phyloP scores from a whole-genome alignment of 2,797 vertebrate species.

The Liasis olivaceus region DNA sequence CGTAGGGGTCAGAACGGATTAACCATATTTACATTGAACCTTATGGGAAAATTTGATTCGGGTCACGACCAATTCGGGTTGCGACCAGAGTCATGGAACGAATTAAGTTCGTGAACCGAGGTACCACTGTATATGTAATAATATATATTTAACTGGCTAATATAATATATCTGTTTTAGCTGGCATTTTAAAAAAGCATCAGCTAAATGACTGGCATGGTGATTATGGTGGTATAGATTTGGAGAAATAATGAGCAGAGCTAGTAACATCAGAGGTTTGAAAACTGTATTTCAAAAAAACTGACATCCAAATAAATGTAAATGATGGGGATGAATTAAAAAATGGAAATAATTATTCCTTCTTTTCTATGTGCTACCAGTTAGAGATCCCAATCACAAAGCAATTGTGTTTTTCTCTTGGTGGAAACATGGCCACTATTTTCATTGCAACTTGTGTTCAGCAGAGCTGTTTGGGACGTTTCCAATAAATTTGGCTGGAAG shows the following conservation, averaged over 20 bases:
- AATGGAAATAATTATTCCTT: not conserved
- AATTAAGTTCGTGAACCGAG: no score
- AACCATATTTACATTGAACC: no score
- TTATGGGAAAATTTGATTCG: no score
- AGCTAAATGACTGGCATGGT: no score
- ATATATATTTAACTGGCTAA: not conserved
- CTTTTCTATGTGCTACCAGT: not conserved
- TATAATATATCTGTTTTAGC: not conserved
- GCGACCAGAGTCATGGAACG: no score
- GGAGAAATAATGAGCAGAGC: not conserved
- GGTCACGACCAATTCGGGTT: no score
- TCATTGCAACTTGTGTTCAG: not conserved
- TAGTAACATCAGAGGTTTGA: not conserved
- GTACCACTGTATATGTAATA: no score
- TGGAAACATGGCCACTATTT: not conserved
- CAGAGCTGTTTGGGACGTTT: not conserved
- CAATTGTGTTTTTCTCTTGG: not conserved
- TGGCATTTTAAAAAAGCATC: not conserved
- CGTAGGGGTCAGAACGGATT: no score
- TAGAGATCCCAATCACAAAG: not conserved
- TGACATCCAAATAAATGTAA: not conserved
- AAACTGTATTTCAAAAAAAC: not conserved
- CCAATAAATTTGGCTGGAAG: not conserved
- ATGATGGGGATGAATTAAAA: not conserved
- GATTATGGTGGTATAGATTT: not conserved